phyloP scores from a whole-genome alignment of 2,888 invertebrate genomes.

The Cosmopolites sordidus region DNA sequence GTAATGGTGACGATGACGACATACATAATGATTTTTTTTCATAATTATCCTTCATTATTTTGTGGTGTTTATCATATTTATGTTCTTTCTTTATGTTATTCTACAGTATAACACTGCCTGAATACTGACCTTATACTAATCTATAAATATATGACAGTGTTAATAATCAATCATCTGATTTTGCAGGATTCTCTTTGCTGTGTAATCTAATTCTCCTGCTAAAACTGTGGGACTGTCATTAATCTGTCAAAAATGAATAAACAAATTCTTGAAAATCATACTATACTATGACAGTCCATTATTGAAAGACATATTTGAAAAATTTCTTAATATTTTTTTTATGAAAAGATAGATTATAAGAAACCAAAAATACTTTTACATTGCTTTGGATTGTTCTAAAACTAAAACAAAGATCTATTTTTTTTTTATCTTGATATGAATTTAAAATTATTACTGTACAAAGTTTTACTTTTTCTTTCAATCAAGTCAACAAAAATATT shows the following conservation, averaged over 20 bases:
- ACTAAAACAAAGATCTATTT: too few relatives aligned
- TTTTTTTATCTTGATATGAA: too few relatives aligned
- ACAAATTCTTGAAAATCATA: constrained; percentile 15
- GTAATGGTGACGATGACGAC: not conserved
- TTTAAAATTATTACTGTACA: too few relatives aligned
- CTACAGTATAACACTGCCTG: constrained; percentile 51
- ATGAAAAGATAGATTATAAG: too few relatives aligned
- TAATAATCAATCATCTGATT: constrained; percentile 39
- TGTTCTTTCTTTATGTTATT: constrained; percentile 11
- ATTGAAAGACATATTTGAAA: constrained; percentile 21
- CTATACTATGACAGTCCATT: not conserved
- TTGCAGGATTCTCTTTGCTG: constrained; percentile 37
- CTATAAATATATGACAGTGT: constrained; percentile 48
- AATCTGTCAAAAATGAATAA: constrained; percentile 16
- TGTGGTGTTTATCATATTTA: constrained; percentile 5
- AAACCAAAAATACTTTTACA: too few relatives aligned
- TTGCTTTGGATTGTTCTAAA: too few relatives aligned
- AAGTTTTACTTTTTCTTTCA: too few relatives aligned
- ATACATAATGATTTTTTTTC: too few relatives aligned
- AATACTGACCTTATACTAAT: constrained; percentile 46
- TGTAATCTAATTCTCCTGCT: constrained; percentile 2
- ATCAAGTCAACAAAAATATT: too few relatives aligned
- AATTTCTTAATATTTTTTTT: too few relatives aligned
- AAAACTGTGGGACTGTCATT: constrained; percentile 17
- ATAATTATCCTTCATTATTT: not conserved